These are phyloP conservation scores for Gymnogyps californianus DNA, from an alignment of 2,113 vertebrate species.

Conservation along the genomic window DNA sequence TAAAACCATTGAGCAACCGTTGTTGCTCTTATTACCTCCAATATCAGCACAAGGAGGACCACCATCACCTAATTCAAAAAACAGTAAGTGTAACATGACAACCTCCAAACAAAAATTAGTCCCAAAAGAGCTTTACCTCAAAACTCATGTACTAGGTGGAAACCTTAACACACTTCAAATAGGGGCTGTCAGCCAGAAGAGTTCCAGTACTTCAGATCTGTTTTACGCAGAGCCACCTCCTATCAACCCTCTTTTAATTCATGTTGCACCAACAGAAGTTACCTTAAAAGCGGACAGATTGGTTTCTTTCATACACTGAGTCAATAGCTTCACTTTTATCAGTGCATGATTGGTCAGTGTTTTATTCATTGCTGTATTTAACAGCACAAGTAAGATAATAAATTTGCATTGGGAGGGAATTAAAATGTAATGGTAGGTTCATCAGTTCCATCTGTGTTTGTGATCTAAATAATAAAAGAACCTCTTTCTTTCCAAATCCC, in stretches of 20 bases:
- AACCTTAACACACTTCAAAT: background rate
- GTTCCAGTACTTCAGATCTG: background rate
- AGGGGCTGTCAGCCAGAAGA: background rate
- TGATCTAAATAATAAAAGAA: conserved; percentile 70
- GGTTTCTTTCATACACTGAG: background rate
- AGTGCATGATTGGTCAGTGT: conserved; percentile 2
- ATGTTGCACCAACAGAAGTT: background rate
- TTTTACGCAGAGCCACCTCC: background rate
- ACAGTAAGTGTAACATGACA: background rate
- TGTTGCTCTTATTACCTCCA: background rate
- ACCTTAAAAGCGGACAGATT: background rate
- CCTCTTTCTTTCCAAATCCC: conserved; percentile 64
- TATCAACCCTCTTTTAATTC: background rate
- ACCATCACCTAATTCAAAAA: background rate
- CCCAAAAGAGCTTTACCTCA: background rate
- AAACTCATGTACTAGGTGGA: background rate
- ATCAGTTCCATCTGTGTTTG: conserved; percentile 66
- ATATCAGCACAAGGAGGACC: background rate
- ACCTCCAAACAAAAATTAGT: background rate
- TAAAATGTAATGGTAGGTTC: conserved; percentile 66
- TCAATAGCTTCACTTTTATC: conserved; percentile 31
- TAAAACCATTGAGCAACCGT: background rate
- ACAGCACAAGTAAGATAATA: conserved; percentile 45
- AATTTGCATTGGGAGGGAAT: conserved; percentile 59
- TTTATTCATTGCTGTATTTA: conserved; percentile 20